Conservation (phyloP, 1,140 invertebrate genomes). For the Mya arenaria region DNA sequence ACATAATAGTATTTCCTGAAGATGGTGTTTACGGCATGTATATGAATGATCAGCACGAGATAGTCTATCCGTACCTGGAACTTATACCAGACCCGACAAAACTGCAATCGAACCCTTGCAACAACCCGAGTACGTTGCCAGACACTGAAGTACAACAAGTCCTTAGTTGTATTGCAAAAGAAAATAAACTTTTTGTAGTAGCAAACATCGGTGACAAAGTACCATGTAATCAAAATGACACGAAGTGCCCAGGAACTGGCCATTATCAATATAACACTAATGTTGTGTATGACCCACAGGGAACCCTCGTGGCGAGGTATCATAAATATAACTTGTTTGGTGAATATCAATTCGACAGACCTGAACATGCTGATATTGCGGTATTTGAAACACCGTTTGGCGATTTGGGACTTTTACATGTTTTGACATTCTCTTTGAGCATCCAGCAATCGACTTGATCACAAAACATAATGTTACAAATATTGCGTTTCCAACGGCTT, state of each 20-base stretch:
- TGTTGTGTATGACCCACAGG: constrained; percentile 87
- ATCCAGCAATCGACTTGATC: constrained; percentile 84
- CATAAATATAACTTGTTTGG: constrained; percentile 86
- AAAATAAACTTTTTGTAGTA: constrained; percentile 85
- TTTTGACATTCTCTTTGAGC: constrained; percentile 88
- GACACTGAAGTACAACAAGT: constrained; percentile 61
- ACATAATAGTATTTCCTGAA: constrained; percentile 94
- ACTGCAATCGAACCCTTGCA: constrained; percentile 68
- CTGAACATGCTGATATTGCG: constrained; percentile 57
- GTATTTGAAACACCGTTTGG: constrained; percentile 88
- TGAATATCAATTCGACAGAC: constrained; percentile 84
- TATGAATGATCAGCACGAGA: constrained; percentile 39
- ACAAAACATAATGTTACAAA: constrained; percentile 84
- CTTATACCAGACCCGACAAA: constrained; percentile 69
- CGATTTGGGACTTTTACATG: constrained; percentile 90
- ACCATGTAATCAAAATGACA: constrained; percentile 81
- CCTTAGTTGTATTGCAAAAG: constrained; percentile 83
- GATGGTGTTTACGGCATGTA: constrained; percentile 82
- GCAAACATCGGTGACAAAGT: constrained; percentile 88
- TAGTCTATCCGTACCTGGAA: constrained; percentile 68
- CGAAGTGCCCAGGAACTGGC: constrained; percentile 82
- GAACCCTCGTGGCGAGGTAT: constrained; percentile 86
- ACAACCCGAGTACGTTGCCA: constrained; percentile 27
- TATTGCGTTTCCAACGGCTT: constrained; percentile 87
- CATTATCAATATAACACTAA: constrained; percentile 88